phyloP scores from a whole-genome alignment of 2,797 vertebrate genomes.

The Falco novaeseelandiae region DNA sequence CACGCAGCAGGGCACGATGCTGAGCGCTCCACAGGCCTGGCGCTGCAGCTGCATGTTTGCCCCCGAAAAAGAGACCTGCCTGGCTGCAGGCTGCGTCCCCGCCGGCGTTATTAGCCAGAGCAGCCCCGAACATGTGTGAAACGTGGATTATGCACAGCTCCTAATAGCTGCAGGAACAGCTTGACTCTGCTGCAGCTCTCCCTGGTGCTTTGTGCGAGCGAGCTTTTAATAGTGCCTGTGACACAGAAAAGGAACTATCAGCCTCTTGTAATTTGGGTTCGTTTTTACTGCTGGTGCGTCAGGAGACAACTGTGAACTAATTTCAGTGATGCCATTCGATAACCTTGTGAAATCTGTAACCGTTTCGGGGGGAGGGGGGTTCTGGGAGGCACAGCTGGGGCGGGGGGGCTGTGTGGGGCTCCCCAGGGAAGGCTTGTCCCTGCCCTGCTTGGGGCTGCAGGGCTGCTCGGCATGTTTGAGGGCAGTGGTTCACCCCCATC shows the following conservation, averaged over 20 bases:
- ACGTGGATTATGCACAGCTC: conserved; percentile 17
- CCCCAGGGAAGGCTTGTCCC: neutral
- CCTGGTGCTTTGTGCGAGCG: conserved; percentile 45
- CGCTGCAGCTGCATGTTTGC: rapidly evolving
- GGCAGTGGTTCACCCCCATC: neutral
- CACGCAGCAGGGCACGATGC: rapidly evolving
- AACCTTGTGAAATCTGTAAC: conserved; percentile 53
- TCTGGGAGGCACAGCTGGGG: neutral
- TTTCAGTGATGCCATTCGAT: conserved; percentile 60
- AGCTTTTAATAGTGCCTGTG: conserved; percentile 71
- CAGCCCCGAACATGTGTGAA: neutral
- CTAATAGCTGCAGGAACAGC: conserved; percentile 53
- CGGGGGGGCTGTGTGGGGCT: neutral
- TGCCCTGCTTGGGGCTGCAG: neutral
- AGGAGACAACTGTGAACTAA: conserved; percentile 66
- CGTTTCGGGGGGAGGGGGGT: neutral
- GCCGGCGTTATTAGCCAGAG: neutral
- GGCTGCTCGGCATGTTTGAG: neutral
- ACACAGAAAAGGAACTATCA: conserved; percentile 68
- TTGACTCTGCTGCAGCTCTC: conserved; percentile 24
- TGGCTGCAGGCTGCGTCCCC: neutral
- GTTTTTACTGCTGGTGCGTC: conserved; percentile 62
- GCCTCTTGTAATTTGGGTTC: conserved; percentile 64
- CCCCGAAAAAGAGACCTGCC: neutral
- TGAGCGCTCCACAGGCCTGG: neutral